Conservation (phyloP, 2,797 vertebrate genomes). For the Poeciliopsis paucimaculata region DNA sequence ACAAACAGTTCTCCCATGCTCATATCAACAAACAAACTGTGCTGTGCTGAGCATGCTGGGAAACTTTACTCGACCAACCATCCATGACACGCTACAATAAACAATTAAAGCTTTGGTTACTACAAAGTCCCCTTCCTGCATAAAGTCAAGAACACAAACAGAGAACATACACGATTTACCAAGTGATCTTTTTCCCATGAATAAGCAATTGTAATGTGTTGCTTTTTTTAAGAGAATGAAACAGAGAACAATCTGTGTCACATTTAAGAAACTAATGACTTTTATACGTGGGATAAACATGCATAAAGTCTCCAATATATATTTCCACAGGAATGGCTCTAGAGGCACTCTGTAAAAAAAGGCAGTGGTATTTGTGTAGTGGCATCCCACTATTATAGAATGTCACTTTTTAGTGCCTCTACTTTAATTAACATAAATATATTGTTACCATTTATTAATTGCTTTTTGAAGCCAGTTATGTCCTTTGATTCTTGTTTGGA, state of each 20-base stretch:
- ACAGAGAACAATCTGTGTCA: neutral
- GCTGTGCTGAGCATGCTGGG: neutral
- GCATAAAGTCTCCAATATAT: neutral
- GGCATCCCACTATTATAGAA: neutral
- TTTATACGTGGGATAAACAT: neutral
- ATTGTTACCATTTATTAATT: neutral
- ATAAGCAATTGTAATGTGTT: neutral
- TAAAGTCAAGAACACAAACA: slow-evolving; percentile 1
- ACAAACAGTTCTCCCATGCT: neutral
- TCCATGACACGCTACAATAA: neutral
- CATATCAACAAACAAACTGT: slow-evolving; percentile 6
- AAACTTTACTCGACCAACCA: neutral
- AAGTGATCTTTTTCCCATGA: neutral
- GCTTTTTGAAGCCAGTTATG: neutral
- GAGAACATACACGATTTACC: neutral
- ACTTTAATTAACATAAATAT: neutral
- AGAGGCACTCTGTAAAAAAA: neutral
- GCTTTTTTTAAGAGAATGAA: neutral
- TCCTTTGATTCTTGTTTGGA: neutral
- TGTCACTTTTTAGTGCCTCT: neutral
- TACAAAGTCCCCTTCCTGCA: neutral
- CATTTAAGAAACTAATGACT: neutral
- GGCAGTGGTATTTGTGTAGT: neutral
- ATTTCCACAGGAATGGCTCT: too few species aligned
- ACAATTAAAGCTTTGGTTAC: slow-evolving; percentile 9